Percentiles rank a stretch among this genome's conserved stretches.
These are phyloP conservation scores for Hypselothyrea guttata DNA, from an alignment of 2,888 invertebrate species.

Conservation along the genomic window DNA sequence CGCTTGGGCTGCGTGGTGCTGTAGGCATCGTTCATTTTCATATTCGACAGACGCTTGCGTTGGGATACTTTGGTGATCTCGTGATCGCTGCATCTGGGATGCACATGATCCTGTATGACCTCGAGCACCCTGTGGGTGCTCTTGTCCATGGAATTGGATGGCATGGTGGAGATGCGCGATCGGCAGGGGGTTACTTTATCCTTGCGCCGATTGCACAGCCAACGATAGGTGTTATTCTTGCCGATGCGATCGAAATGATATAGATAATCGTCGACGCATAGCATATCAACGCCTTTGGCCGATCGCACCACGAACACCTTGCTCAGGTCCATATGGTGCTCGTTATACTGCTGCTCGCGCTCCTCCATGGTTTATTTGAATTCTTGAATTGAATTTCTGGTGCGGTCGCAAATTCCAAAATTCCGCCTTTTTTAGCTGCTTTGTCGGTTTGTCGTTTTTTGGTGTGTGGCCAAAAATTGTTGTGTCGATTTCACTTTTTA, in stretches of 20 bases:
- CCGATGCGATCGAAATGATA: conserved; percentile 78
- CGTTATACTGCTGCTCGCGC: conserved; percentile 24
- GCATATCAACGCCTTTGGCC: conserved; percentile 79
- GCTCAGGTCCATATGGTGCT: conserved; percentile 67
- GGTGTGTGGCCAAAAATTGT: conserved; percentile 66
- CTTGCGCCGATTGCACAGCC: conserved; percentile 78
- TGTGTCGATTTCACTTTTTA: conserved; percentile 49
- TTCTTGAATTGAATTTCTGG: conserved; percentile 16
- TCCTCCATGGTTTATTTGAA: conserved; percentile 52
- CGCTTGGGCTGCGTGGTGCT: conserved; percentile 61
- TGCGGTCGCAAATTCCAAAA: conserved; percentile 53
- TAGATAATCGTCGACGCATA: conserved; percentile 75
- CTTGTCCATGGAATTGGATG: conserved; percentile 60
- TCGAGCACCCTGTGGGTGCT: conserved; percentile 65
- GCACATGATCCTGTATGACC: conserved; percentile 64
- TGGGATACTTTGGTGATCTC: conserved; percentile 76
- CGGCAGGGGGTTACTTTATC: conserved; percentile 70
- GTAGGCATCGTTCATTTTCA: conserved; percentile 66
- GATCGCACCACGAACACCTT: conserved; percentile 75
- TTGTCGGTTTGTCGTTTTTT: conserved; percentile 47
- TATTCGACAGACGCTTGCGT: conserved; percentile 69
- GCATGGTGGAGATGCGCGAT: conserved; percentile 70
- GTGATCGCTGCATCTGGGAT: conserved; percentile 71
- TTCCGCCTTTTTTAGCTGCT: conserved; percentile 58
- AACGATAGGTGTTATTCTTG: conserved; percentile 72